Percentiles rank a stretch among this genome's conserved stretches.
These are phyloP conservation scores for Drosophila pandora DNA, from an alignment of 1,140 invertebrate species.

Conservation along the genomic window DNA sequence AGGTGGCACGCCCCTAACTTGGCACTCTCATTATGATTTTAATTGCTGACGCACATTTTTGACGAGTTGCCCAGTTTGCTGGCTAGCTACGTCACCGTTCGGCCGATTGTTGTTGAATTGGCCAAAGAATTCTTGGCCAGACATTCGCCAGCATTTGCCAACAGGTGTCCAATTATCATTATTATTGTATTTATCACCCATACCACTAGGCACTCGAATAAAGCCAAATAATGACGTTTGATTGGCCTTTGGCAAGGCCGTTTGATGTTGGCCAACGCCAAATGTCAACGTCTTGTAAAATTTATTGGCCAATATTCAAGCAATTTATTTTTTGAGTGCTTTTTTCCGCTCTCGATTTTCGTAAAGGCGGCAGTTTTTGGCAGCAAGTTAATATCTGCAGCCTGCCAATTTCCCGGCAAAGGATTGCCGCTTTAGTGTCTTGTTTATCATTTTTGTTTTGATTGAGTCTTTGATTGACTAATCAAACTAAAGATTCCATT, in stretches of 20 bases:
- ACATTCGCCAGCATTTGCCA: conserved; percentile 47
- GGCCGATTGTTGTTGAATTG: conserved; percentile 73
- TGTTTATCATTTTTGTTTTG: conserved; percentile 43
- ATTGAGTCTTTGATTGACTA: conserved; percentile 2
- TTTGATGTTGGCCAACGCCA: conserved; percentile 63
- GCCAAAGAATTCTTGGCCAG: conserved; percentile 61
- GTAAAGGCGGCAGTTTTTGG: conserved; percentile 48
- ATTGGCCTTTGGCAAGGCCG: conserved; percentile 74
- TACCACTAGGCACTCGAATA: conserved; percentile 6
- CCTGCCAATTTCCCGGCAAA: conserved; percentile 68
- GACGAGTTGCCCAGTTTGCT: conserved; percentile 75
- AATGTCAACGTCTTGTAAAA: conserved; percentile 75
- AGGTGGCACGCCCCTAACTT: conserved; percentile 51
- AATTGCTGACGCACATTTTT: conserved; percentile 82
- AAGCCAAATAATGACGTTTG: conserved; percentile 60
- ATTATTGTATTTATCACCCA: conserved; percentile 59
- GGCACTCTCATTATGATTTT: conserved; percentile 82
- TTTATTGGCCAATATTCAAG: conserved; percentile 82
- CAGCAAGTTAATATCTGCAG: conserved; percentile 77
- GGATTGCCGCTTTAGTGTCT: conserved; percentile 30
- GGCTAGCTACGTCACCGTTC: conserved; percentile 53
- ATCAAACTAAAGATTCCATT: conserved; percentile 8
- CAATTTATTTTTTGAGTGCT: conserved; percentile 27
- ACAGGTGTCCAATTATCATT: conserved; percentile 73
- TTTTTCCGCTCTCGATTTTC: conserved; percentile 6